Evolutionary conservation across 2,888 invertebrate genomes (phyloP).

Genomic region (Heliothis peltigera): DNA sequence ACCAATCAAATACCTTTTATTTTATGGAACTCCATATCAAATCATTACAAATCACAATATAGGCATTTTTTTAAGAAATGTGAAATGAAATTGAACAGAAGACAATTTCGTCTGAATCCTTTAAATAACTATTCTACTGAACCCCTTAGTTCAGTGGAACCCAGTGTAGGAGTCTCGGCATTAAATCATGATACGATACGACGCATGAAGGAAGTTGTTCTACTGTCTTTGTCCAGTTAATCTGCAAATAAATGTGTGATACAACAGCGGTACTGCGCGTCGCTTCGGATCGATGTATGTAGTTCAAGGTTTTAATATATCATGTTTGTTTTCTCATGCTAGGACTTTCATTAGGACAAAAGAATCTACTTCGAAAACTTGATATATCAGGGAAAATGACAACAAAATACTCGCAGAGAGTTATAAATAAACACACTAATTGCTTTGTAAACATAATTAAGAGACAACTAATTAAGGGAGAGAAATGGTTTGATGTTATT

Average conservation of each 20-base stretch:
- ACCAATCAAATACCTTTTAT: no score
- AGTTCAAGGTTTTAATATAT: conserved; percentile 50
- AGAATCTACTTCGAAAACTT: neutral
- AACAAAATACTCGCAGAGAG: neutral
- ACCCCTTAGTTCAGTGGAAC: no score
- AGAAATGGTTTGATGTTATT: neutral
- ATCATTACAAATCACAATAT: no score
- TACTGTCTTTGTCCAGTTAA: conserved; percentile 18
- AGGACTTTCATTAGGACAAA: conserved; percentile 2
- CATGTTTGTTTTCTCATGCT: conserved; percentile 14
- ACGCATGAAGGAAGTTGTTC: conserved; percentile 7
- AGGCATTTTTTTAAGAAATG: no score
- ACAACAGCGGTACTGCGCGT: conserved; percentile 27
- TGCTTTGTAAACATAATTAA: neutral
- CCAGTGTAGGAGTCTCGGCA: no score
- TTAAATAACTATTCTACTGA: no score
- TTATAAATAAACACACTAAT: neutral
- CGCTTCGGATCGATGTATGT: conserved; percentile 51
- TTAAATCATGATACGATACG: no score
- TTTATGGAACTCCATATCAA: no score
- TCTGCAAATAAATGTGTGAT: conserved; percentile 20
- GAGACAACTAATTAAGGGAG: conserved; percentile 1
- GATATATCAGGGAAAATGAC: neutral
- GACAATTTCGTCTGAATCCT: no score
- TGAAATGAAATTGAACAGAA: no score